Base-by-base conservation (phyloP, 2,113 vertebrate genomes). In the Zosterops borbonicus region DNA sequence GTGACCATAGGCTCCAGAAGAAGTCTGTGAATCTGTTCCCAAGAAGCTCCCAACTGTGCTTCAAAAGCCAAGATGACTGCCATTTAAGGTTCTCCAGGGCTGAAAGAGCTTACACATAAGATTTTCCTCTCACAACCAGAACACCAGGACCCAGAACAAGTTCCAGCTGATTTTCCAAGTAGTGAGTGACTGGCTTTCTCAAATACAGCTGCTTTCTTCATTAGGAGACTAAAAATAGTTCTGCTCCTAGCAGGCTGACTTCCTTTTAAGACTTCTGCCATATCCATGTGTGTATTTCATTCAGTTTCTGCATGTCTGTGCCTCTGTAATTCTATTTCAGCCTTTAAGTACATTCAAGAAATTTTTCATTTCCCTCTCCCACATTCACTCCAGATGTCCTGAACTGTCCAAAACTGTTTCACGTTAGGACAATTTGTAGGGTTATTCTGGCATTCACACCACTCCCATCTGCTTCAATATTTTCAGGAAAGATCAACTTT, bases 141-240 rank as follows among this genome's bases (percentile, higher is more conserved):
- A 96, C 90, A 94, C 60, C 94, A 96, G 97, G 88, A 96, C 94
- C 89, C 95, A 81, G 52, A 94, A 87, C 94, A 85, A 95, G 93
- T 94, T 96, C 96, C 96, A 97, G 97, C 93, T 92, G 96, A 94
- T 95, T 97, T 97, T 97, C 75, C 96, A 95, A 95, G 97, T 94
- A 94, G 65, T 29, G 20, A 95, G 92, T 92, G 94, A 92, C 90
- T 96, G 76, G 46, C 94, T 97, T 97, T 97, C 94, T 96, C 87
- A 95, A 95, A 97, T 95, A 95, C 97, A 98, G 97, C 96, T 98
- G 97, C 95, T 98, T 98, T 97, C 96, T 97, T 98, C 97, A 97
- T 98, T 97, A 97, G 91, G 87, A 94, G 78, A 90, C 97, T 98
- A 98, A 97, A 98, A 97, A 98, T 98, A 98, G 96, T 81, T 79